Percentiles rank a stretch among this genome's conserved stretches.
Conservation (phyloP, 2,888 invertebrate species). For the Dasysyrphus tricinctus region DNA sequence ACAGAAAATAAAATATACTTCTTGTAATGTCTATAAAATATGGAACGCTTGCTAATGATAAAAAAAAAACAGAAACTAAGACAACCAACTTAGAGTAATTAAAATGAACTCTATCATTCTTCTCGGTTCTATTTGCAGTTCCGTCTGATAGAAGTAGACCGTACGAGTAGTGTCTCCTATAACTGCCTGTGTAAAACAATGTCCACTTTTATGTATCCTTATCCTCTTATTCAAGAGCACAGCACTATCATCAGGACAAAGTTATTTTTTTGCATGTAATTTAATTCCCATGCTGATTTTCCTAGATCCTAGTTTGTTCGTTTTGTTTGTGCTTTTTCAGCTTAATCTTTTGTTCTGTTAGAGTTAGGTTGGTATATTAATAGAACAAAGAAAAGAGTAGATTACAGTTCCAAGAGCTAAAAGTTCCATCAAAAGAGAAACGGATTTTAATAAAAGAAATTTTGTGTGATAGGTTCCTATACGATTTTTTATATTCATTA, state of each 20-base stretch:
- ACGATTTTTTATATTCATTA: neutral
- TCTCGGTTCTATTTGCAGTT: slow-evolving; percentile 27
- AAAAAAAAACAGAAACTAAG: slow-evolving; percentile 43
- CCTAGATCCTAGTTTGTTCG: slow-evolving; percentile 37
- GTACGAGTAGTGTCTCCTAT: slow-evolving; percentile 44
- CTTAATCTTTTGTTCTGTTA: slow-evolving; percentile 54
- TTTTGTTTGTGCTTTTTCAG: slow-evolving; percentile 34
- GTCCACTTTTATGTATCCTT: slow-evolving; percentile 54
- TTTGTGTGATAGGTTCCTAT: neutral
- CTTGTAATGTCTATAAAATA: neutral
- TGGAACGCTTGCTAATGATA: slow-evolving; percentile 46
- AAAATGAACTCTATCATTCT: slow-evolving; percentile 63
- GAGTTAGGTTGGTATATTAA: slow-evolving; percentile 12
- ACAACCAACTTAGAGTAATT: slow-evolving; percentile 64
- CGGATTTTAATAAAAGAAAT: neutral
- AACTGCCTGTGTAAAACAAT: slow-evolving; percentile 55
- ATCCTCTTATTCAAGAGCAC: slow-evolving; percentile 49
- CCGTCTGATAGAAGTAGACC: slow-evolving; percentile 31
- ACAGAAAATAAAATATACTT: slow-evolving; percentile 27
- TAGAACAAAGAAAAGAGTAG: slow-evolving; percentile 24
- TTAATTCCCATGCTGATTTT: slow-evolving; percentile 67
- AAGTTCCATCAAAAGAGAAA: neutral
- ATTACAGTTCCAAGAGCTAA: slow-evolving; percentile 11
- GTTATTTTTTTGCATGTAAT: slow-evolving; percentile 69
- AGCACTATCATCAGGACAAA: slow-evolving; percentile 49